These are phyloP conservation scores for Julus scanicus DNA, from an alignment of 2,888 invertebrate species.

Conservation along the genomic window DNA sequence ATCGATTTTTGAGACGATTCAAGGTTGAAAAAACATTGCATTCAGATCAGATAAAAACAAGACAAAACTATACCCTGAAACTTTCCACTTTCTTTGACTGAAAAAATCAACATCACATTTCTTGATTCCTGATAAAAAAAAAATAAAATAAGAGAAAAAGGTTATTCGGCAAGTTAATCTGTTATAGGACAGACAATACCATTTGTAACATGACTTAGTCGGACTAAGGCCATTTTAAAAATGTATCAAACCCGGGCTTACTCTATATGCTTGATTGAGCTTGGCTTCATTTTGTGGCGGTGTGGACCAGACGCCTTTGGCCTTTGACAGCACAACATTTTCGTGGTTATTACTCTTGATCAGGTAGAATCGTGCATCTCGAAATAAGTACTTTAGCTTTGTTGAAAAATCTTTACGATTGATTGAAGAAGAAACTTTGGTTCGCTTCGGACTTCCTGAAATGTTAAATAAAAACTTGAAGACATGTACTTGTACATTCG, in stretches of 20 bases:
- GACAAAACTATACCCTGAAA: slow-evolving; percentile 68
- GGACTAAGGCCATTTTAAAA: background rate
- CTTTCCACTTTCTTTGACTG: slow-evolving; percentile 97
- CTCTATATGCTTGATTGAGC: slow-evolving; percentile 89
- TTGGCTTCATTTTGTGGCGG: slow-evolving; percentile 96
- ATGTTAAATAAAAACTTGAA: slow-evolving; percentile 45
- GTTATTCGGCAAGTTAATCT: background rate
- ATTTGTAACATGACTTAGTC: background rate
- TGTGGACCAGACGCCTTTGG: slow-evolving; percentile 97
- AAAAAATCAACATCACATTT: slow-evolving; percentile 95
- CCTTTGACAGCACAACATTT: slow-evolving; percentile 93
- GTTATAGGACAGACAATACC: background rate
- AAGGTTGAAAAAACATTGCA: background rate
- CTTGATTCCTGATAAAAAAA: slow-evolving; percentile 75
- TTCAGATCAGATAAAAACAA: background rate
- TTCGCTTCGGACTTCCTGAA: slow-evolving; percentile 63
- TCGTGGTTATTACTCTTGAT: slow-evolving; percentile 98
- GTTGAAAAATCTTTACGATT: slow-evolving; percentile 71
- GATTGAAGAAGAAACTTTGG: slow-evolving; percentile 60
- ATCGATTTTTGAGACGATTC: slow-evolving; percentile 36
- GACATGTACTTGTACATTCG: background rate
- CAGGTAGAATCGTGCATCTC: slow-evolving; percentile 92
- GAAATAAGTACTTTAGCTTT: slow-evolving; percentile 91
- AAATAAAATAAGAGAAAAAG: background rate
- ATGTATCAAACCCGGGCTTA: slow-evolving; percentile 56